Base-by-base conservation (phyloP, 2,113 vertebrate species). In the Ivindomyrus marchei region DNA sequence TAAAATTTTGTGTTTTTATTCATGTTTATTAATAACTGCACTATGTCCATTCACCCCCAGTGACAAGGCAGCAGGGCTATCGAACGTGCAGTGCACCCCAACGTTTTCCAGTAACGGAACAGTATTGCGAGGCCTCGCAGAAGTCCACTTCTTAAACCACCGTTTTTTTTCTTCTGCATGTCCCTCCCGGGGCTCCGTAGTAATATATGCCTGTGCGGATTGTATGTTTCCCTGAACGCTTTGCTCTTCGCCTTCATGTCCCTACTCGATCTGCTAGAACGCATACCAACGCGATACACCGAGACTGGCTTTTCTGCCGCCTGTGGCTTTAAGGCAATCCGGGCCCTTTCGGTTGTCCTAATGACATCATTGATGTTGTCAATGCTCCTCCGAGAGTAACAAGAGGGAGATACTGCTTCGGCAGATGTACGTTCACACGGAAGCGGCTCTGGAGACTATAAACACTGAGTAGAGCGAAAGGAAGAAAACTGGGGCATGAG, bases 401-500 rank as follows among this genome's bases (percentile, higher is more conserved):
- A 91, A 91, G 93, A 90, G 90, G 92, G 94, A 92, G 94, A 90
- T 91, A 93, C 90, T 90, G 50, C 89, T 50, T 89, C 58, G 91
- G 91, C 92, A 93, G 94, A 91, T 93, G 89, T 92, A 91, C 85
- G 92, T 91, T 90, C 83, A 91, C 91, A 90, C 91, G 39, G 92
- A 91, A 93, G 94, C 92, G 90, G 91, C 93, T 93, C 90, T 91
- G 94, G 92, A 94, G 62, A 95, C 93, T 88, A 92, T 93, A 47
- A 85, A 47, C 94, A 94, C 93, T 95, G 94, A 91, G 92, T 93
- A 94, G 93, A 58, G 92, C 90, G 92, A 70, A 92, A 93, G 94
- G 94, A 93, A 92, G 6, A 90, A 93, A 94, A 92, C 92, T 90
- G 94, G 95, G 95, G 94, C 91, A 96, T 96, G 95, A 96, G 92